Percentiles rank a stretch among this genome's conserved stretches.
Conservation (phyloP, 1,140 invertebrate species). For the Drosophila repletoides region DNA sequence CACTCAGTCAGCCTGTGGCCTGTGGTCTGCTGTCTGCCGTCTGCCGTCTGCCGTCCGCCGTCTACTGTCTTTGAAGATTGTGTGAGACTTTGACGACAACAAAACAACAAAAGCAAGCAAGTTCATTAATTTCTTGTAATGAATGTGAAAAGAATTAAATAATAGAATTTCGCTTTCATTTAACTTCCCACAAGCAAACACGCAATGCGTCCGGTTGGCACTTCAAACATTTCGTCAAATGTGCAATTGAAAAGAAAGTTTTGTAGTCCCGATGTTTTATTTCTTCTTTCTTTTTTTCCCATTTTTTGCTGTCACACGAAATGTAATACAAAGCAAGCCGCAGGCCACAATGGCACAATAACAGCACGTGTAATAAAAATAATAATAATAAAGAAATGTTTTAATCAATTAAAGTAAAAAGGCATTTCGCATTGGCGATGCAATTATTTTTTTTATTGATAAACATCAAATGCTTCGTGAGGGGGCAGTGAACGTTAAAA, state of each 20-base stretch:
- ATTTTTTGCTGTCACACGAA: slow-evolving; percentile 3
- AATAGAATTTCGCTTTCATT: slow-evolving; percentile 82
- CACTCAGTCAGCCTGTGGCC: slow-evolving; percentile 9
- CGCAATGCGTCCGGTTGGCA: slow-evolving; percentile 37
- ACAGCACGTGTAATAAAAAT: slow-evolving; percentile 24
- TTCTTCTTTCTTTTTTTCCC: slow-evolving; percentile 17
- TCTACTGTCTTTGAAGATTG: too few relatives aligned
- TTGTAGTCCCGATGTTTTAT: slow-evolving; percentile 18
- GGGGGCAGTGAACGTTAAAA: slow-evolving; percentile 30
- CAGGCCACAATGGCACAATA: slow-evolving; percentile 30
- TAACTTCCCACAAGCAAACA: slow-evolving; percentile 67
- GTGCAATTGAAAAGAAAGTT: slow-evolving; percentile 80
- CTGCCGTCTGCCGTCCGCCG: too few relatives aligned
- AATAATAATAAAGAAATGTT: slow-evolving; percentile 37
- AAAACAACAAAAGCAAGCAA: slow-evolving; percentile 15
- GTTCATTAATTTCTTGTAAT: slow-evolving; percentile 75
- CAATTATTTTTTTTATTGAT: slow-evolving; percentile 31
- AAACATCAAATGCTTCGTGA: slow-evolving; percentile 2
- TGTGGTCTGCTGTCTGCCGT: too few relatives aligned
- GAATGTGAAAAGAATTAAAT: slow-evolving; percentile 81
- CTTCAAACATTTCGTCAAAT: slow-evolving; percentile 52
- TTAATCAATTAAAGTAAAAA: slow-evolving; percentile 57
- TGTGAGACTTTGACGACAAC: slow-evolving; percentile 17
- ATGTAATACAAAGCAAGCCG: slow-evolving; percentile 13
- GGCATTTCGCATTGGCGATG: slow-evolving; percentile 9